These are phyloP conservation scores for Melipona quadrifasciata DNA, from an alignment of 1,140 invertebrate species.

Conservation along the genomic window DNA sequence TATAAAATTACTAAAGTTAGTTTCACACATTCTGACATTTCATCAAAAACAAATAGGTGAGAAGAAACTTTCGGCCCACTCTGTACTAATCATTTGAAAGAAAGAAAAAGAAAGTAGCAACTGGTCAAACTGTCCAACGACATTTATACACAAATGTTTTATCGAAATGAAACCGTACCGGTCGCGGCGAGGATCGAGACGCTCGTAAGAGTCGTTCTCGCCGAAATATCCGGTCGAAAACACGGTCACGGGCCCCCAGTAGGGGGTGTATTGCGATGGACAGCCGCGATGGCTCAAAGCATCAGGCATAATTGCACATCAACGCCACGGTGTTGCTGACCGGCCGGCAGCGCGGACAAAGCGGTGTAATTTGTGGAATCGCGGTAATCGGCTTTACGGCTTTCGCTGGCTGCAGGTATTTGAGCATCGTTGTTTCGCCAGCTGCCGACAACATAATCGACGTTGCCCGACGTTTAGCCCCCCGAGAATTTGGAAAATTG, in stretches of 20 bases:
- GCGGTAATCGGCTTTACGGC: slow-evolving; percentile 45
- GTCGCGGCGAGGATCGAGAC: no score
- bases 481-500: neutral
- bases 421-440: neutral
- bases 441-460: slow-evolving; percentile 4
- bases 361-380: slow-evolving; percentile 47
- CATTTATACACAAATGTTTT: no score
- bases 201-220: neutral
- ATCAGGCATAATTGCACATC: slow-evolving; percentile 33
- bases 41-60: no score
- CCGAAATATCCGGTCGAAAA: neutral
- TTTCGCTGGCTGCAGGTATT: slow-evolving; percentile 10
- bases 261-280: neutral
- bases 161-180: no score
- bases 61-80: no score
- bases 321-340: slow-evolving; percentile 19
- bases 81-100: no score
- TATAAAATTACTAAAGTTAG: no score
- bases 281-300: neutral
- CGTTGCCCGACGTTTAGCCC: neutral
- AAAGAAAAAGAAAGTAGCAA: no score
- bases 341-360: slow-evolving; percentile 13
- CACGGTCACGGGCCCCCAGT: neutral
- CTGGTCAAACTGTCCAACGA: no score
- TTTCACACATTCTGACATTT: no score